Conservation (phyloP, 2,888 invertebrate species). For the Alviniconcha strummeri region DNA sequence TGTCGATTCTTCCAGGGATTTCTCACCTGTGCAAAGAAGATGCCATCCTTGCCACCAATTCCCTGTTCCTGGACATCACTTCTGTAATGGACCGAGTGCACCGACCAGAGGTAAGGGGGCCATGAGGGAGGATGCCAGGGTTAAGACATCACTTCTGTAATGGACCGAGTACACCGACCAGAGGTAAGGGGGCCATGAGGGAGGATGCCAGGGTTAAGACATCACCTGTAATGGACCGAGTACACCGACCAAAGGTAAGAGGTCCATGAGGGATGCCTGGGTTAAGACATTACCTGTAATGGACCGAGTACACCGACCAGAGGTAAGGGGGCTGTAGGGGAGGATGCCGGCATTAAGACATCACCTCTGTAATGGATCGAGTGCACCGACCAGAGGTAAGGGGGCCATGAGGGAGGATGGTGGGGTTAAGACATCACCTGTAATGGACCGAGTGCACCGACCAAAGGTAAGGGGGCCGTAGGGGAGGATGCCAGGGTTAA, state of each 20-base stretch:
- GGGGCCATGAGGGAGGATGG: neutral
- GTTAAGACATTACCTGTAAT: constrained; percentile 45
- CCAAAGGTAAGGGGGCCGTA: too few relatives aligned
- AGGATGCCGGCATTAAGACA: constrained; percentile 45
- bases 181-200: too few relatives aligned
- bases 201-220: too few relatives aligned
- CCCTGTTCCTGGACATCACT: constrained; percentile 69
- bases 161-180: too few relatives aligned
- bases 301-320: constrained; percentile 65
- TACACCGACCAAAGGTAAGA: constrained; percentile 67
- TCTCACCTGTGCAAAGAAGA: constrained; percentile 66
- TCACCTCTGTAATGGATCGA: constrained; percentile 66
- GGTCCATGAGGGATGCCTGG: neutral
- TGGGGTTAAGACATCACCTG: too few relatives aligned
- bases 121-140: neutral
- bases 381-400: constrained; percentile 68
- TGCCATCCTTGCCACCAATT: constrained; percentile 71
- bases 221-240: constrained; percentile 63
- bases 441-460: too few relatives aligned
- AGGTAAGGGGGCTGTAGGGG: constrained; percentile 54
- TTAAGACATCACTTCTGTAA: too few relatives aligned
- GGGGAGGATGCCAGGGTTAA: too few relatives aligned
- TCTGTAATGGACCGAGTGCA: constrained; percentile 65
- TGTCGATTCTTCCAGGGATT: constrained; percentile 54
- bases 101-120: constrained; percentile 65